Evolutionary conservation across 2,113 vertebrate species (phyloP).

Genomic region (Entelurus aequoreus): DNA sequence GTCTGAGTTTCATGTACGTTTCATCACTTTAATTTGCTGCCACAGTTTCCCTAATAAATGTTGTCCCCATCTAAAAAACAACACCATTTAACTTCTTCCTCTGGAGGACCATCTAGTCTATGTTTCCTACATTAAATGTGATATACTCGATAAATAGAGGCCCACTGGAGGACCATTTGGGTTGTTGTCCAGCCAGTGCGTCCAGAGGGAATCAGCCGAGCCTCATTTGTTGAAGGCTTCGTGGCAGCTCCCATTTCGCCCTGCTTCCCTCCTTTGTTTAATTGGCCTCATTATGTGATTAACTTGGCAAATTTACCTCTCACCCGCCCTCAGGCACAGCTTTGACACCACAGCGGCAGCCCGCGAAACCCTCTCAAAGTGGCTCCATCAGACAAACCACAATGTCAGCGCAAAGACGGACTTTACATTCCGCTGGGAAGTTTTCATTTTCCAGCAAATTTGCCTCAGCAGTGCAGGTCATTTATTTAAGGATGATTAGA

Average conservation of each 20-base stretch:
- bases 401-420: slow-evolving; percentile 49
- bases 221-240: slow-evolving; percentile 59
- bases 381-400: slow-evolving; percentile 63
- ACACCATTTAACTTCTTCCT: not conserved
- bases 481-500: slow-evolving; percentile 38
- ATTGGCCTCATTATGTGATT: slow-evolving; percentile 79
- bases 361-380: slow-evolving; percentile 59
- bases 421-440: slow-evolving; percentile 44
- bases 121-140: slow-evolving; percentile 21
- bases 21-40: not conserved
- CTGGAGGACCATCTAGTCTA: slow-evolving; percentile 17
- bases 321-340: slow-evolving; percentile 68
- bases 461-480: slow-evolving; percentile 33
- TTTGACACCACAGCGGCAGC: slow-evolving; percentile 55
- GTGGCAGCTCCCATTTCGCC: slow-evolving; percentile 68
- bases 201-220: slow-evolving; percentile 41
- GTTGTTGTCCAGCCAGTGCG: slow-evolving; percentile 36
- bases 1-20: slow-evolving; percentile 4
- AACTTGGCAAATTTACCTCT: slow-evolving; percentile 74
- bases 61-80: not conserved
- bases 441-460: slow-evolving; percentile 54
- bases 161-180: slow-evolving; percentile 30
- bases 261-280: slow-evolving; percentile 64
- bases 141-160: slow-evolving; percentile 9
- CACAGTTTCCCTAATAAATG: not conserved